Evolutionary conservation across 2,797 vertebrate genomes (phyloP).

Genomic region (Synanceia verrucosa): DNA sequence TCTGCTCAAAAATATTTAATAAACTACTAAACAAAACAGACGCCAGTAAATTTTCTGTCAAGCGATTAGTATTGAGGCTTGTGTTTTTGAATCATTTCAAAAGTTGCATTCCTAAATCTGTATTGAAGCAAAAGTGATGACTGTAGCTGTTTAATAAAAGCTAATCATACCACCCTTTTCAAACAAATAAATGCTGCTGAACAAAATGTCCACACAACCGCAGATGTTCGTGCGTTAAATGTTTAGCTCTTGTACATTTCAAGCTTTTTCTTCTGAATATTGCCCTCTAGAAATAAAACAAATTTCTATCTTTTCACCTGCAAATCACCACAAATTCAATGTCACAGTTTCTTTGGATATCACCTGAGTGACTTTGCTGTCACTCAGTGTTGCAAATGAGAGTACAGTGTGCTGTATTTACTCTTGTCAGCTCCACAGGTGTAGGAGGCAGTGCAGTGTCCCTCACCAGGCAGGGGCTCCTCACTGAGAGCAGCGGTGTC

Average conservation of each 20-base stretch:
- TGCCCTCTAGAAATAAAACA: not conserved
- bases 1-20: not conserved
- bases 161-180: too few relatives aligned
- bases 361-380: not conserved
- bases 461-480: slow-evolving; percentile 82
- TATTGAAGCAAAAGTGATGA: not conserved
- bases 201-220: not conserved
- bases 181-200: not conserved
- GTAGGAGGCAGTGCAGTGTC: slow-evolving; percentile 24
- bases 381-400: not conserved
- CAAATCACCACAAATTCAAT: not conserved
- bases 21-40: too few relatives aligned
- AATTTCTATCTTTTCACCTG: not conserved
- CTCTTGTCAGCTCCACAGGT: slow-evolving; percentile 27
- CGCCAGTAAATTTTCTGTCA: not conserved
- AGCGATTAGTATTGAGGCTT: not conserved
- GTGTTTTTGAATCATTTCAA: not conserved
- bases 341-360: not conserved
- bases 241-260: too few relatives aligned
- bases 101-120: not conserved
- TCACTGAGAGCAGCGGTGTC: slow-evolving; percentile 88
- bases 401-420: not conserved
- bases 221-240: not conserved
- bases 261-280: not conserved
- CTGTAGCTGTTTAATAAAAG: not conserved